A percentile compares a stretch with the other conserved stretches of the same genome.
These are phyloP conservation scores for Acarapis woodi DNA, from an alignment of 1,140 invertebrate species.

Conservation along the genomic window DNA sequence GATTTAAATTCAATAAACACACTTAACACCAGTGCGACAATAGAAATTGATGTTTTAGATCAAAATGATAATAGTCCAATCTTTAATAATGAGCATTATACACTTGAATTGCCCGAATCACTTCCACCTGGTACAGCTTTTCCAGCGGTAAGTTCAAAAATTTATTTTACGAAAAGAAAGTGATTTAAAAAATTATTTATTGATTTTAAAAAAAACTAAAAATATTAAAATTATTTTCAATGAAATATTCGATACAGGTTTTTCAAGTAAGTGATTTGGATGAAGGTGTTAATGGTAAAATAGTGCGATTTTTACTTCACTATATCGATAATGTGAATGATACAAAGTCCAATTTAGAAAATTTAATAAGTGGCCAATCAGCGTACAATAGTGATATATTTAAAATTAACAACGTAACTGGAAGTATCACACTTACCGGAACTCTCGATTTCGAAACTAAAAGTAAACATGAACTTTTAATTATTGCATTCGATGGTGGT, in stretches of 20 bases:
- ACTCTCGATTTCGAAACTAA: slow-evolving; percentile 15
- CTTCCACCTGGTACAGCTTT: slow-evolving; percentile 14
- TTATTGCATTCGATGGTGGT: slow-evolving; percentile 15
- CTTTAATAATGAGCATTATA: slow-evolving; percentile 16
- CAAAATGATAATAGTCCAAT: slow-evolving; percentile 22
- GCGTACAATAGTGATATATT: too few species aligned
- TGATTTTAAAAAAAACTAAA: too few species aligned
- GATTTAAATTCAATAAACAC: slow-evolving; percentile 14
- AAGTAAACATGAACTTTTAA: slow-evolving; percentile 13
- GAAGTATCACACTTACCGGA: slow-evolving; percentile 11
- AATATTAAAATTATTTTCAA: too few species aligned
- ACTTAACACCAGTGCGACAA: slow-evolving; percentile 16
- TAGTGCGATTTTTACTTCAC: too few species aligned
- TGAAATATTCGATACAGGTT: too few species aligned
- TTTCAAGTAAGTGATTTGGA: slow-evolving; percentile 13
- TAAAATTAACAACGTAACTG: slow-evolving; percentile 13
- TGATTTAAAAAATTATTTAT: too few species aligned
- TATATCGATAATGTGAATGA: slow-evolving; percentile 14
- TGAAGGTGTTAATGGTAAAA: slow-evolving; percentile 13
- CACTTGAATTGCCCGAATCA: slow-evolving; percentile 14
- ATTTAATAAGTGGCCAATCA: too few species aligned
- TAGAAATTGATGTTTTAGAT: slow-evolving; percentile 18
- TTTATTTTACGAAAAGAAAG: too few species aligned
- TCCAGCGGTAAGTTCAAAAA: too few species aligned
- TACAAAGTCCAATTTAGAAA: slow-evolving; percentile 9